These are phyloP conservation scores for Prunella strophiata DNA, from an alignment of 2,797 vertebrate species.

Conservation along the genomic window DNA sequence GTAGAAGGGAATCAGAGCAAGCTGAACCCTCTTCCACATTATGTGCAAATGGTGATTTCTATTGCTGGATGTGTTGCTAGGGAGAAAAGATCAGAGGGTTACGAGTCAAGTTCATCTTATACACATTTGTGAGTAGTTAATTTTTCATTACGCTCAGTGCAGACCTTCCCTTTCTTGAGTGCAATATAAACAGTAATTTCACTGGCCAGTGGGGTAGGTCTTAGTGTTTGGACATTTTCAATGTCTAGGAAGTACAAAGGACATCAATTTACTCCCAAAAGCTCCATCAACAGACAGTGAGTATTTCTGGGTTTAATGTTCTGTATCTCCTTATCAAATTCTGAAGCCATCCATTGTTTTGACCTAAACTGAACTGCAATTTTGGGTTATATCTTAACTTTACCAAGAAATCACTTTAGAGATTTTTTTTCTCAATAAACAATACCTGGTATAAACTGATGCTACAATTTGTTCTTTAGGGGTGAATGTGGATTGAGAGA, in stretches of 20 bases:
- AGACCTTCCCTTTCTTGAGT: background rate
- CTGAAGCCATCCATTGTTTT: background rate
- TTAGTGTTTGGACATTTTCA: background rate
- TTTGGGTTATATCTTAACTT: background rate
- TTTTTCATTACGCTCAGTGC: background rate
- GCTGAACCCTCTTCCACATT: background rate
- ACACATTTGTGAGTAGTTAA: background rate
- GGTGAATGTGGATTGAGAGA: constrained; percentile 93
- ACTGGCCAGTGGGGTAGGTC: background rate
- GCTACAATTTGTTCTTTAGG: constrained; percentile 76
- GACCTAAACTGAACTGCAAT: background rate
- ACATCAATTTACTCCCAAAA: background rate
- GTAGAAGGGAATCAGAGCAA: background rate
- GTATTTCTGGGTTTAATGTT: background rate
- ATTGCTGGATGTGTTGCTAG: background rate
- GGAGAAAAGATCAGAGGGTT: background rate
- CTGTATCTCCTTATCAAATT: background rate
- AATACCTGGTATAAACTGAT: background rate
- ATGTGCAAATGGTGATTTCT: background rate
- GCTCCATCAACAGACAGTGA: background rate
- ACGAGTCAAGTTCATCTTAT: background rate
- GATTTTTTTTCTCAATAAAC: background rate
- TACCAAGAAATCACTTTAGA: background rate
- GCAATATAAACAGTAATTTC: background rate
- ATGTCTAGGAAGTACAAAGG: background rate